Evolutionary conservation across 2,113 vertebrate genomes (phyloP).

Genomic region (Dicrurus megarhynchus): DNA sequence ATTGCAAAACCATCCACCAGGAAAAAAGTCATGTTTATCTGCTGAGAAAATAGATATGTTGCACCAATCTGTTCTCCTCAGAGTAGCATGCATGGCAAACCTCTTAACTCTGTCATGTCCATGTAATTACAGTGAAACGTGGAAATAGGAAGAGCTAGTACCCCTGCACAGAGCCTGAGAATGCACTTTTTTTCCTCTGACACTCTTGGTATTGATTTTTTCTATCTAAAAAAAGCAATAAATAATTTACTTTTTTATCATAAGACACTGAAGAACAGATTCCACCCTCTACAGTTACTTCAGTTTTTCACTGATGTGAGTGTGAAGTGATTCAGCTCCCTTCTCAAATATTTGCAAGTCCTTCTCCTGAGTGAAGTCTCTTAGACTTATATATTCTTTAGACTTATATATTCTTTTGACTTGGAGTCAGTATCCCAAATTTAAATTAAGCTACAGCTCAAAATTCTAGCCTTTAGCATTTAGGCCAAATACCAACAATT

Average conservation of each 20-base stretch:
- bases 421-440: neutral
- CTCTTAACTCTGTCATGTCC: conserved; percentile 30
- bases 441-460: neutral
- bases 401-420: neutral
- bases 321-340: neutral
- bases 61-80: neutral
- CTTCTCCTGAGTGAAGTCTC: neutral
- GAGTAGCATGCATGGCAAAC: neutral
- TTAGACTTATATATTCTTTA: neutral
- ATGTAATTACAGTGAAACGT: neutral
- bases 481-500: neutral
- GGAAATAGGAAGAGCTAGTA: neutral
- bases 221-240: neutral
- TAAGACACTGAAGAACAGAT: neutral
- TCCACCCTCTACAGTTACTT: neutral
- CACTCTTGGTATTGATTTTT: neutral
- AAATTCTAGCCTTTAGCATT: neutral
- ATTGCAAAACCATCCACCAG: neutral
- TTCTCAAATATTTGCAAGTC: neutral
- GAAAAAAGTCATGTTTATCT: conserved; percentile 50
- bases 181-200: neutral
- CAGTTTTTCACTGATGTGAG: neutral
- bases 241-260: neutral
- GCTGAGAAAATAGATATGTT: conserved; percentile 40
- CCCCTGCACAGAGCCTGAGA: neutral